Conservation (phyloP, 2,113 vertebrate species). For the Pterocles gutturalis region DNA sequence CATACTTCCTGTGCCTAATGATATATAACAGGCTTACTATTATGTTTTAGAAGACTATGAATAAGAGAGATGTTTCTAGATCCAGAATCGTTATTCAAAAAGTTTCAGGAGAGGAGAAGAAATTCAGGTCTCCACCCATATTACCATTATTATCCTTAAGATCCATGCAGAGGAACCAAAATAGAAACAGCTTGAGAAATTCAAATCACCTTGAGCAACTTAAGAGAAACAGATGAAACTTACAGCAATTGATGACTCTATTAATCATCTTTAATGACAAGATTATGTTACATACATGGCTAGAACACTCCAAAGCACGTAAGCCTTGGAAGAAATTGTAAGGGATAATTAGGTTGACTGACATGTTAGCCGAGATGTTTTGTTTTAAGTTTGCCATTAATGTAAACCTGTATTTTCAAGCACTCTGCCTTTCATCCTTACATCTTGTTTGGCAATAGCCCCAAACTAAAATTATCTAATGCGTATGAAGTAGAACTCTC, state of each 20-base stretch:
- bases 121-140: not conserved
- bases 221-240: not conserved
- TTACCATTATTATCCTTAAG: not conserved
- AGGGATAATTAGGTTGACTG: not conserved
- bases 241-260: not conserved
- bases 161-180: not conserved
- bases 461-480: not conserved
- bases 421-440: not conserved
- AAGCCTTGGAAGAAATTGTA: not conserved
- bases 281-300: rapidly evolving
- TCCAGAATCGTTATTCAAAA: not conserved
- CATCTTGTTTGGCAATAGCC: not conserved
- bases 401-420: not conserved
- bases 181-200: not conserved
- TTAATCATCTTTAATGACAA: not conserved
- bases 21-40: not conserved
- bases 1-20: not conserved
- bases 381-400: not conserved
- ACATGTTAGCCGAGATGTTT: not conserved
- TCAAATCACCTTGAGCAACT: not conserved
- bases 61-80: not conserved
- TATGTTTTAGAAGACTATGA: not conserved
- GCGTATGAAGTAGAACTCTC: not conserved
- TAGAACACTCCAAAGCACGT: not conserved
- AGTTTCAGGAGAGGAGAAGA: rapidly evolving